phyloP scores from a whole-genome alignment of 1,140 invertebrate species.

The Drosophila nebulosa region DNA sequence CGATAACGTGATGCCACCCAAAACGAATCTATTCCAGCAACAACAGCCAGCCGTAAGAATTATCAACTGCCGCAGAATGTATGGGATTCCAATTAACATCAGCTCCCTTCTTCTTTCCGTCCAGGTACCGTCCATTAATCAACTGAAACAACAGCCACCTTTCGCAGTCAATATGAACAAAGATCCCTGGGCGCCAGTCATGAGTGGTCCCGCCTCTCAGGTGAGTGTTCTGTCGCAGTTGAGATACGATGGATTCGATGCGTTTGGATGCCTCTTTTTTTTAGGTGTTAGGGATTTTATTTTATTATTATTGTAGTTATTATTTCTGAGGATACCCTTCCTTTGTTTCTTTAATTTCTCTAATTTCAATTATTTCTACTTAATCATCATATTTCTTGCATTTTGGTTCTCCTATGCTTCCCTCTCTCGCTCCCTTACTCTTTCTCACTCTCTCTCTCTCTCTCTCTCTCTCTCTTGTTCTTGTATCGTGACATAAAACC shows the following conservation, averaged over 20 bases:
- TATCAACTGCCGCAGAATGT: background rate
- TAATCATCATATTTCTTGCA: conserved; percentile 48
- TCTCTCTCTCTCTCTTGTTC: conserved; percentile 10
- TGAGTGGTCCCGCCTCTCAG: conserved; percentile 61
- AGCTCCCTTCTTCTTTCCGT: background rate
- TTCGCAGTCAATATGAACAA: conserved; percentile 80
- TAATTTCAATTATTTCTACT: conserved; percentile 15
- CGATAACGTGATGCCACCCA: conserved; percentile 76
- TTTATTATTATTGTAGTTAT: conserved; percentile 26
- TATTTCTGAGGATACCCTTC: conserved; percentile 38
- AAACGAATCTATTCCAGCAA: conserved; percentile 81
- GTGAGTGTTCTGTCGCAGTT: conserved; percentile 45
- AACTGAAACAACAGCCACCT: conserved; percentile 82
- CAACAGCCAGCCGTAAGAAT: conserved; percentile 77
- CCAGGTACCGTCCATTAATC: conserved; percentile 82
- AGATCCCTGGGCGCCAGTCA: conserved; percentile 81
- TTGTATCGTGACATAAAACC: conserved; percentile 51
- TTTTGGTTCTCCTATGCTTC: conserved; percentile 47
- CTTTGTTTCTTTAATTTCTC: conserved; percentile 46
- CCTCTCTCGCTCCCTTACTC: background rate
- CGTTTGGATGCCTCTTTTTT: background rate
- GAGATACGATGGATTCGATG: too few relatives aligned
- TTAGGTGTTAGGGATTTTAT: conserved; percentile 26
- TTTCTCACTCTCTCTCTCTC: conserved; percentile 3
- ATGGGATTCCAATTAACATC: background rate